Evolutionary conservation across 2,113 vertebrate genomes (phyloP).

Genomic region (Anser cygnoides): DNA sequence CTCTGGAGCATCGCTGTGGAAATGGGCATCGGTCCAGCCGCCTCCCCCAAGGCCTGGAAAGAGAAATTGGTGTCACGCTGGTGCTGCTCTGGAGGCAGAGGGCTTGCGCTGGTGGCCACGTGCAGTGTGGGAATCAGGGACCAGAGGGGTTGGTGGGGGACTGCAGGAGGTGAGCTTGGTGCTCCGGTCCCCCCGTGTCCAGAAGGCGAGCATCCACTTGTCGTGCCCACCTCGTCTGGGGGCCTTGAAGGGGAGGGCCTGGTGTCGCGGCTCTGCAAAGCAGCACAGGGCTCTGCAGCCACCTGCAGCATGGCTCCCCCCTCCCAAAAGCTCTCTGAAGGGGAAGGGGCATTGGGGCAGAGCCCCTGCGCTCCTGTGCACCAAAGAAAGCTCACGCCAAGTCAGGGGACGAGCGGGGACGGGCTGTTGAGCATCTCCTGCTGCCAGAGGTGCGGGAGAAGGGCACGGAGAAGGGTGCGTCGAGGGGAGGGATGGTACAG

Average conservation of each 20-base stretch:
- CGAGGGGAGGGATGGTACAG: not conserved
- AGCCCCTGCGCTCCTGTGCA: not conserved
- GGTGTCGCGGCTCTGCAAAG: not conserved
- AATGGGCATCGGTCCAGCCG: not conserved
- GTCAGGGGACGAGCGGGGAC: no score
- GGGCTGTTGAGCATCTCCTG: not conserved
- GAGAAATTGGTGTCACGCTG: not conserved
- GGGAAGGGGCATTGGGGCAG: not conserved
- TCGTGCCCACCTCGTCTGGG: fast-evolving
- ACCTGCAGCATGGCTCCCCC: not conserved
- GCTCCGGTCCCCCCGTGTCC: not conserved
- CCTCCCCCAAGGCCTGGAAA: not conserved
- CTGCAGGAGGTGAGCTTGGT: not conserved
- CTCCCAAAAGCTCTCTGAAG: not conserved
- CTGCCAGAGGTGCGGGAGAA: fast-evolving
- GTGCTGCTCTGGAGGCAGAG: not conserved
- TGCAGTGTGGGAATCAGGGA: not conserved
- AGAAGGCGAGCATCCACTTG: not conserved
- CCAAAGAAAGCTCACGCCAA: fast-evolving
- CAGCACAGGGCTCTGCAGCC: not conserved
- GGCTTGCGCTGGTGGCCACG: not conserved
- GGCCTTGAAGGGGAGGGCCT: not conserved
- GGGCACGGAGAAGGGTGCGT: fast-evolving
- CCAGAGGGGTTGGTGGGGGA: not conserved
- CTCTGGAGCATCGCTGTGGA: not conserved